Conservation (phyloP, 2,888 invertebrate genomes). For the Hedychridium roseum region DNA sequence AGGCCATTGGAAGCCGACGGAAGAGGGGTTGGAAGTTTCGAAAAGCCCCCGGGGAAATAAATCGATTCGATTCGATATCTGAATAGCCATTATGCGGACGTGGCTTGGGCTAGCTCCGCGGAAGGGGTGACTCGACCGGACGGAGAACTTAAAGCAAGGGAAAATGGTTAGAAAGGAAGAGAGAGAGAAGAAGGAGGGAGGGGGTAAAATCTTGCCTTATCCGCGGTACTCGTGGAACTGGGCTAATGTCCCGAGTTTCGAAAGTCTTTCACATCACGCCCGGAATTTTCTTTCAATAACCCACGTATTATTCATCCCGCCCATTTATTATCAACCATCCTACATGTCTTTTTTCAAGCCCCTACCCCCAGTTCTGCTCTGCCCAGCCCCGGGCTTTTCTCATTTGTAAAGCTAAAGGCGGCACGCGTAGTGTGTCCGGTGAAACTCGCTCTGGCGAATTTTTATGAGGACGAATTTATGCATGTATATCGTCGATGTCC, state of each 20-base stretch:
- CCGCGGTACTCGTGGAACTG: constrained; percentile 35
- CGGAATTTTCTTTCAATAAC: constrained; percentile 49
- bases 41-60: constrained; percentile 46
- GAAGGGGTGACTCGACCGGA: constrained; percentile 16
- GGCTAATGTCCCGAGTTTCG: constrained; percentile 51
- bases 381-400: constrained; percentile 12
- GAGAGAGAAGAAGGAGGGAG: constrained; percentile 2
- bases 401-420: constrained; percentile 1
- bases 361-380: constrained; percentile 2
- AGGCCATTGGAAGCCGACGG: constrained; percentile 7
- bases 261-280: constrained; percentile 43
- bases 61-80: constrained; percentile 52
- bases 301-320: constrained; percentile 44
- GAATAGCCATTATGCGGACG: constrained; percentile 50
- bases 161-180: neutral
- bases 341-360: neutral
- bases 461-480: neutral
- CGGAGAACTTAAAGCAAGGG: constrained; percentile 5
- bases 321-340: constrained; percentile 40
- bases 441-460: constrained; percentile 19
- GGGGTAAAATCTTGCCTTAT: constrained; percentile 23
- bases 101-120: constrained; percentile 24
- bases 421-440: constrained; percentile 1
- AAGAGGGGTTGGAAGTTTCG: constrained; percentile 27
- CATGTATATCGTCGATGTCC: constrained; percentile 12